These are phyloP conservation scores for Leptura quadrifasciata DNA, from an alignment of 2,888 invertebrate genomes.

Conservation along the genomic window DNA sequence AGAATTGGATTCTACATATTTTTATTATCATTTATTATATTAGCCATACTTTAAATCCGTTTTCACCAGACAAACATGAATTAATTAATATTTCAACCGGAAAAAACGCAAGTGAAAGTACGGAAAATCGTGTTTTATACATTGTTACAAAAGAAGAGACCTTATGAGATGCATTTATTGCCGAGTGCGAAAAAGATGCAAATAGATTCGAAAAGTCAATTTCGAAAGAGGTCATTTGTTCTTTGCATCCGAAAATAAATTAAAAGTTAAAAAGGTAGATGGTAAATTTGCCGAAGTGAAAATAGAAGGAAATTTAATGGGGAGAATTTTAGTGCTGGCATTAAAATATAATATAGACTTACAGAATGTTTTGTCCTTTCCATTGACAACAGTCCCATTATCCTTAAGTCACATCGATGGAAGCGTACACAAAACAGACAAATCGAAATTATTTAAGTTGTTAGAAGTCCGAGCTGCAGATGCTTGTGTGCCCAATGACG, in stretches of 20 bases:
- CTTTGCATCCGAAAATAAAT: slow-evolving; percentile 47
- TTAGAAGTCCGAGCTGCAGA: too few relatives aligned
- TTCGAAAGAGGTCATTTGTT: slow-evolving; percentile 36
- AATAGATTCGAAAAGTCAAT: slow-evolving; percentile 44
- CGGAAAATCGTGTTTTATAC: not conserved
- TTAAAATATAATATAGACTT: too few relatives aligned
- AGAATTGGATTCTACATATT: too few relatives aligned
- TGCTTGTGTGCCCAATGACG: too few relatives aligned
- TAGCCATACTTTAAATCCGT: slow-evolving; percentile 8
- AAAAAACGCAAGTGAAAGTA: slow-evolving; percentile 7
- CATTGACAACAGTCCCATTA: too few relatives aligned
- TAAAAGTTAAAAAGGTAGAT: slow-evolving; percentile 33
- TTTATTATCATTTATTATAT: not conserved
- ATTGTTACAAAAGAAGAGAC: not conserved
- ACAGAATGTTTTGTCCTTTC: too few relatives aligned
- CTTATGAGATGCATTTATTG: slow-evolving; percentile 28
- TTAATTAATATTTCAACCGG: slow-evolving; percentile 10
- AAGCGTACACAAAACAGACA: too few relatives aligned
- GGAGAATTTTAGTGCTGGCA: too few relatives aligned
- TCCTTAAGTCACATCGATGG: too few relatives aligned
- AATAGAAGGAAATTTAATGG: slow-evolving; percentile 39
- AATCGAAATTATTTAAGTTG: too few relatives aligned
- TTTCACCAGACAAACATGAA: slow-evolving; percentile 8
- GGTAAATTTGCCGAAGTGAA: slow-evolving; percentile 42
- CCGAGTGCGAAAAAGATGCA: slow-evolving; percentile 36